Conservation (phyloP, 2,888 invertebrate genomes). For the Acrobasis consociella region DNA sequence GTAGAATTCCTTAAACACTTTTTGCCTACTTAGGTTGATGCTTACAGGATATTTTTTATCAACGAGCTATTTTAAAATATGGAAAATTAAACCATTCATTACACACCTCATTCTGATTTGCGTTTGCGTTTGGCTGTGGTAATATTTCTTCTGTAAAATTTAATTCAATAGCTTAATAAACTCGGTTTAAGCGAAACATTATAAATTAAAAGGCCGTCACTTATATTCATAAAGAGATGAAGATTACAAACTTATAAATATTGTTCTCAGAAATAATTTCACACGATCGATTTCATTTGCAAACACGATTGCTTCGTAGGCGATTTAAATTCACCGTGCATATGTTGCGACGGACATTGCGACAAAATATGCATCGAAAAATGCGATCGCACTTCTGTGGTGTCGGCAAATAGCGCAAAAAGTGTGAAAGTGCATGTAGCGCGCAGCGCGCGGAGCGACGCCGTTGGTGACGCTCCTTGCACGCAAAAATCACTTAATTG, state of each 20-base stretch:
- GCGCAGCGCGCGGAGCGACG: slow-evolving; percentile 36
- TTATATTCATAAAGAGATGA: slow-evolving; percentile 19
- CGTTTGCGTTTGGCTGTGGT: neutral
- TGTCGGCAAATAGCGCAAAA: slow-evolving; percentile 24
- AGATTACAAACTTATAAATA: slow-evolving; percentile 20
- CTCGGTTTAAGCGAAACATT: neutral
- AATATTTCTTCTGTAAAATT: neutral
- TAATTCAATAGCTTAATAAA: slow-evolving; percentile 20
- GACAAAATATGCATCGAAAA: slow-evolving; percentile 24
- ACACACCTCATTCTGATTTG: neutral
- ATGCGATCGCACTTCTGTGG: slow-evolving; percentile 22
- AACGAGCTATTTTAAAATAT: neutral
- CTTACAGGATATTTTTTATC: no score
- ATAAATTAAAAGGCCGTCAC: slow-evolving; percentile 11
- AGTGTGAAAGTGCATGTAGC: slow-evolving; percentile 20
- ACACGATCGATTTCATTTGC: slow-evolving; percentile 23
- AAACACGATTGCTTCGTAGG: slow-evolving; percentile 22
- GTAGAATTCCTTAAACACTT: neutral
- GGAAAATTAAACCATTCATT: slow-evolving; percentile 1
- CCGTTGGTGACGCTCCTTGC: slow-evolving; percentile 54
- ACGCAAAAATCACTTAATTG: slow-evolving; percentile 48
- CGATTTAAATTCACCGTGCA: slow-evolving; percentile 23
- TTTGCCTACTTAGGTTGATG: no score
- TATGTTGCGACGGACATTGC: slow-evolving; percentile 20
- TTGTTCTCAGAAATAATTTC: slow-evolving; percentile 24